Base-by-base conservation (phyloP, 1,140 invertebrate genomes). In the Cyclargus thomasi region DNA sequence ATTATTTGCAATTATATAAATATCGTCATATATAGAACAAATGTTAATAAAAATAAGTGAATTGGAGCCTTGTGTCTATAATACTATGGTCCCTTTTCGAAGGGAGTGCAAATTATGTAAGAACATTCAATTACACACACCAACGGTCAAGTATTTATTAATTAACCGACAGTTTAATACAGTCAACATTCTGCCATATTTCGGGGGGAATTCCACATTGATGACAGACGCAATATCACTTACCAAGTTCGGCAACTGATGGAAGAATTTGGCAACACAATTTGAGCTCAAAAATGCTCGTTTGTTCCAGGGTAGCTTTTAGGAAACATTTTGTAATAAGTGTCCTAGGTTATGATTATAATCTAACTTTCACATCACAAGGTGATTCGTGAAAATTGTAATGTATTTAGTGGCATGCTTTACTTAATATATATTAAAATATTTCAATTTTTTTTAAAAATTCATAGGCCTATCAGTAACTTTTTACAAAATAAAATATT, bases 141-240 rank as follows among this genome's bases (percentile, higher is more conserved):
- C 73, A 80, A 17, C 74, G 80, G 86, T 86, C 86, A 89, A 85
- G 86, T 86, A 89, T 89, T 89, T 86, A 83, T 85, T 83, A 86
- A 86, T 89, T 89, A 89, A 81, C 76, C 65, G 67, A 72, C 82
- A 82, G 86, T 88, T 86, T 86, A 86, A 85, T 87, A 87, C 75
- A 83, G 76, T 73, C 72, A 79, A 79, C 82, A 83, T 85, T 78
- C 79, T 75, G 71, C 70, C 68, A 71, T 75, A 70, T 67, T 70
- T 69, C 76, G 59, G 17, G 63, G 67, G 73, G 69, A 76, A 86
- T 88, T 82, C 83, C 80, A 71, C 63, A 36, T 75, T 84, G 76
- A 86, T 86, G 71, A 76, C 36, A 65, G 20, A 11, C 57, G 20
- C 39, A 55, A 65, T 65, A 65, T 55, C 64, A 29, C 18, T 29